Conservation (phyloP, 2,797 vertebrate genomes). For the Enteromius mattozi region DNA sequence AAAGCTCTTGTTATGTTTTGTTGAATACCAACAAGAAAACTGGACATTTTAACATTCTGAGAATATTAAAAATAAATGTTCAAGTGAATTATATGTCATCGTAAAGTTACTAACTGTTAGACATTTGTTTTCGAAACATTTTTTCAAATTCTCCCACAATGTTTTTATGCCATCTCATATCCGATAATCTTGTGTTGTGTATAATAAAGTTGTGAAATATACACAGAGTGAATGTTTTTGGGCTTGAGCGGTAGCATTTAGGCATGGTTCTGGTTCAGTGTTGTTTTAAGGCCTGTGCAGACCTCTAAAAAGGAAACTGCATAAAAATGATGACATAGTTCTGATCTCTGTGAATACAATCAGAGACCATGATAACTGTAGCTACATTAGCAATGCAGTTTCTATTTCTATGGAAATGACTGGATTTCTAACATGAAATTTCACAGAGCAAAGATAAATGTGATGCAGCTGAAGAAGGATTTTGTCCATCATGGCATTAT, state of each 20-base stretch:
- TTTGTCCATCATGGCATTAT: constrained; percentile 1
- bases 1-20: no score
- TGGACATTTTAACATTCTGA: no score
- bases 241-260: not conserved
- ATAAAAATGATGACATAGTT: not conserved
- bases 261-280: not conserved
- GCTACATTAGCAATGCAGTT: not conserved
- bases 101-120: not conserved
- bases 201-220: not conserved
- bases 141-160: not conserved
- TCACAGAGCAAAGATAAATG: not conserved
- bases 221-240: not conserved
- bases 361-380: not conserved
- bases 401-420: not conserved
- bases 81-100: no score
- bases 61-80: no score
- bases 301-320: not conserved
- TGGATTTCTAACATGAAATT: not conserved
- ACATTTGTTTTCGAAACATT: not conserved
- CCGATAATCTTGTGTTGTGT: not conserved
- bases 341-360: not conserved
- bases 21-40: no score
- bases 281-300: not conserved
- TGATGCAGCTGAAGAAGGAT: not conserved
- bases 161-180: not conserved